phyloP scores from a whole-genome alignment of 92 coral and sea anemone genomes.

The Anthopleura xanthogrammica region DNA sequence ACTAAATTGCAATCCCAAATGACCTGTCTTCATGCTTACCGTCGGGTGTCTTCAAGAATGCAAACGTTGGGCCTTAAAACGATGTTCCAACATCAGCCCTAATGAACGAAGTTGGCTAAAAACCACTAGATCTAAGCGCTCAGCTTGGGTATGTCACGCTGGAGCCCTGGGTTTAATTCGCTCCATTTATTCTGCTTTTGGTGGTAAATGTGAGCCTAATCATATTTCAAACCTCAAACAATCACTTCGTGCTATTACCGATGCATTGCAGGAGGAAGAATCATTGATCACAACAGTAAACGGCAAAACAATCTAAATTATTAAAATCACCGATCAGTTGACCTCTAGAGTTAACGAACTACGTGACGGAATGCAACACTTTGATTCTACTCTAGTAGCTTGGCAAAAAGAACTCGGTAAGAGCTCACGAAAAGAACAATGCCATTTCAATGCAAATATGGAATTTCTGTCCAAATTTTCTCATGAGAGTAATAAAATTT shows the following conservation, averaged over 20 bases:
- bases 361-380: neutral
- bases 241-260: neutral
- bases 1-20: conserved; percentile 34
- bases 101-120: conserved; percentile 30
- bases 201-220: conserved; percentile 36
- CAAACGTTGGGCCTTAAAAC: conserved; percentile 36
- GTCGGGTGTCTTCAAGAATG: conserved; percentile 14
- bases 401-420: conserved; percentile 2
- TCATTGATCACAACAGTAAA: conserved; percentile 22
- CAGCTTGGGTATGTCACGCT: conserved; percentile 44
- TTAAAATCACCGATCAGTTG: conserved; percentile 29
- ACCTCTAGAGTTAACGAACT: neutral
- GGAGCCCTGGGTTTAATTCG: conserved; percentile 33
- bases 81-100: conserved; percentile 13
- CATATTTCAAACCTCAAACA: neutral
- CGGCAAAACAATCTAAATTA: conserved; percentile 41
- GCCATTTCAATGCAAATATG: conserved; percentile 8
- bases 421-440: neutral
- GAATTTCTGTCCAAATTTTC: neutral
- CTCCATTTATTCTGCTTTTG: conserved; percentile 17
- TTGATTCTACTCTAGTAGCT: neutral
- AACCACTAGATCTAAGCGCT: neutral
- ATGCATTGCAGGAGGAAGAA: neutral
- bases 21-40: conserved; percentile 6
- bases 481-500: neutral